A percentile compares a stretch with the other conserved stretches of the same genome.
Conservation (phyloP, 2,888 invertebrate genomes). For the Spicauda simplicius region DNA sequence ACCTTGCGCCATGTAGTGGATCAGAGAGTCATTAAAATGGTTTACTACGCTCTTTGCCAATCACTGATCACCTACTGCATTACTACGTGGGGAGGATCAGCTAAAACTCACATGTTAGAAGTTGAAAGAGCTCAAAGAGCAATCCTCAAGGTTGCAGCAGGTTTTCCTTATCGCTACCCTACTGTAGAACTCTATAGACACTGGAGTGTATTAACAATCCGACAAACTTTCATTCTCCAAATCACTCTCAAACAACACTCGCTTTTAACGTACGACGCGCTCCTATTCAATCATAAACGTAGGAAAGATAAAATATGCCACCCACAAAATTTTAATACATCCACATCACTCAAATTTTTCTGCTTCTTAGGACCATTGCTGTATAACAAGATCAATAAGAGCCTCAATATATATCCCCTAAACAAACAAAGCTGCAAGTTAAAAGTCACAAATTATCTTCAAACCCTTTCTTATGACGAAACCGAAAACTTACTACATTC, state of each 20-base stretch:
- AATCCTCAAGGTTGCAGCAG: neutral
- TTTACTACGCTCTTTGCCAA: neutral
- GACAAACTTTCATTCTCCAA: too few species aligned
- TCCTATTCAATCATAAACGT: too few species aligned
- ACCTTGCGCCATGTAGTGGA: too few species aligned
- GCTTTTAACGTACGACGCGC: too few species aligned
- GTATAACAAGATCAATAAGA: neutral
- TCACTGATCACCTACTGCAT: neutral
- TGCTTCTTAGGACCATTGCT: neutral
- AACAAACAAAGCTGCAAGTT: neutral
- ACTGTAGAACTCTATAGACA: too few species aligned
- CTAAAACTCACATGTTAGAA: neutral
- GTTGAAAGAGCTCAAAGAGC: neutral
- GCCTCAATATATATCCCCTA: neutral
- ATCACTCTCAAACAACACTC: too few species aligned
- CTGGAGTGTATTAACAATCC: too few species aligned
- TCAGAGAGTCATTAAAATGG: too few species aligned
- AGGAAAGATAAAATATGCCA: too few species aligned
- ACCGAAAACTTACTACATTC: neutral
- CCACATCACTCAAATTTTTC: too few species aligned
- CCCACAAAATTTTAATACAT: too few species aligned
- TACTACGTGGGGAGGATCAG: neutral
- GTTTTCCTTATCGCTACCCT: slow-evolving; percentile 11
- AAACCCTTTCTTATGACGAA: neutral
- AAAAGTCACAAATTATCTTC: neutral